Conservation (phyloP, 2,113 vertebrate genomes). For the Pipra filicauda region DNA sequence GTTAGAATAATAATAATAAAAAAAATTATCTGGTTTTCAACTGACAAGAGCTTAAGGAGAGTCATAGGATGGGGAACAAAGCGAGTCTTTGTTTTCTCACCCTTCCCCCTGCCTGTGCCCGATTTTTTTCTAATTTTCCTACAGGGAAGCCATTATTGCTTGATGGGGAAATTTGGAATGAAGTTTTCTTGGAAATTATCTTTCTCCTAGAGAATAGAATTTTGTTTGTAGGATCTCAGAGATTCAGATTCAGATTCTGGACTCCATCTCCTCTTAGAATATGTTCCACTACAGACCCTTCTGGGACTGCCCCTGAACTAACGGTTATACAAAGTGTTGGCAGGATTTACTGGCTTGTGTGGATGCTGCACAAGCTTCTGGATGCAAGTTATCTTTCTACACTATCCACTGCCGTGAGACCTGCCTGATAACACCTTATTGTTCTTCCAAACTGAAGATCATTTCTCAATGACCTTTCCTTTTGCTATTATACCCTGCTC, state of each 20-base stretch:
- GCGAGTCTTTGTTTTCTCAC: neutral
- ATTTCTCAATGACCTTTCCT: neutral
- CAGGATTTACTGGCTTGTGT: neutral
- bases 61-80: slow-evolving; percentile 20
- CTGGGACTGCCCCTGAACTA: neutral
- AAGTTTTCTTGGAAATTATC: slow-evolving; percentile 4
- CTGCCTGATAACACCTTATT: neutral
- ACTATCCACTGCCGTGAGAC: neutral
- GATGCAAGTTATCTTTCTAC: neutral
- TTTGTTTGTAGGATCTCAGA: neutral
- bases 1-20: neutral
- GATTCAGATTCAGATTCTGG: neutral
- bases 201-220: neutral
- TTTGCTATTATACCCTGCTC: neutral
- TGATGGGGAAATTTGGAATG: neutral
- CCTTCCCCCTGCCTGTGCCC: neutral
- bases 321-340: neutral
- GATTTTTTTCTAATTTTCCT: neutral
- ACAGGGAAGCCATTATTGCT: neutral
- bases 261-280: neutral
- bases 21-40: neutral
- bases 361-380: neutral
- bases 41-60: neutral
- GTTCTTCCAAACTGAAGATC: neutral
- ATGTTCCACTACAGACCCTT: neutral